Conservation (phyloP, 2,797 vertebrate genomes). For the Fistularia commersonii region DNA sequence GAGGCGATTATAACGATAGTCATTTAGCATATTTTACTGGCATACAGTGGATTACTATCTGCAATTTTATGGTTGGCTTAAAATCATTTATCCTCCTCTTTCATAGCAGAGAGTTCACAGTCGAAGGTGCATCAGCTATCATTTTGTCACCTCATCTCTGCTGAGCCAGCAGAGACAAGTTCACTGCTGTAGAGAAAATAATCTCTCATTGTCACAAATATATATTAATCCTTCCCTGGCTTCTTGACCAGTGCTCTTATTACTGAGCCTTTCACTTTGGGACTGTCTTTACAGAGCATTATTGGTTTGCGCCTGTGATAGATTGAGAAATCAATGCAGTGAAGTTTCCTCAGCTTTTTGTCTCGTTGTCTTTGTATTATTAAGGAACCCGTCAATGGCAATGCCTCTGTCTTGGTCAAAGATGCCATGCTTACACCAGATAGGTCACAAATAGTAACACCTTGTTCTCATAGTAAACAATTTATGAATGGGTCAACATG, state of each 20-base stretch:
- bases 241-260: conserved; percentile 15
- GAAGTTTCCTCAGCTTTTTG: too few relatives aligned
- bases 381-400: too few relatives aligned
- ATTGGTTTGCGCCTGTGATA: too few relatives aligned
- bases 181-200: conserved; percentile 33
- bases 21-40: conserved; percentile 85
- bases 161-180: conserved; percentile 59
- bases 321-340: too few relatives aligned
- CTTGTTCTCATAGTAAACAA: too few relatives aligned
- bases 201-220: conserved; percentile 30
- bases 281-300: too few relatives aligned
- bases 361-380: too few relatives aligned
- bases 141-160: conserved; percentile 58
- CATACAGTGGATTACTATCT: conserved; percentile 81
- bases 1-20: conserved; percentile 80
- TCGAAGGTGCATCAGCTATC: conserved; percentile 65
- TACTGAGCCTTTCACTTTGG: too few relatives aligned
- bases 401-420: too few relatives aligned
- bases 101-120: conserved; percentile 74
- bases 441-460: too few relatives aligned
- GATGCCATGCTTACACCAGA: too few relatives aligned
- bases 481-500: too few relatives aligned
- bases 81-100: conserved; percentile 74
- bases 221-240: conserved; percentile 15
- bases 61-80: conserved; percentile 91